Base-by-base conservation (phyloP, 2,113 vertebrate species). In the Mesembrinibis cayennensis region DNA sequence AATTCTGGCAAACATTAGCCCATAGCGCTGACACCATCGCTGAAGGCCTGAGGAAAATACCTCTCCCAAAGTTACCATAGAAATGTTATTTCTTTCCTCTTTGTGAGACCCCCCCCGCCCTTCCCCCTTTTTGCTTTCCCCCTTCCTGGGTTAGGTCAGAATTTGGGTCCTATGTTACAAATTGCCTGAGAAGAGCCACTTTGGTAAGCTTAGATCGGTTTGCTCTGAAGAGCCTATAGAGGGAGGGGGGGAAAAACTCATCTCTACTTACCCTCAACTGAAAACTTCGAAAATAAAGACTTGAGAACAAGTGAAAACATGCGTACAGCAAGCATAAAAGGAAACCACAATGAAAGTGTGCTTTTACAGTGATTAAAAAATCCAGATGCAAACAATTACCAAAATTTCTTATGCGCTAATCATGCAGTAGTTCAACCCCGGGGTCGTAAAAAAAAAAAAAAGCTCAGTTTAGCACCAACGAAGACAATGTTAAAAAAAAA, bases 231-330 rank as follows among this genome's bases (percentile, higher is more conserved):
- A 82, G 76, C 70, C 73, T 89, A 76, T 18, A 66, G 44, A 55
- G 42, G 82, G 61, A 87, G 7, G 7, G 20, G 66, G 72, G 53
- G 18, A 23, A 53, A 72, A 93, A 55, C 87, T 95, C 89, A 69
- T 87, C 96, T 85, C 76, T 95, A 95, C 97, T 96, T 94, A 97
- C 80, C 91, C 93, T 95, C 82, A 93, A 96, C 34, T 52, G 69
- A 93, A 96, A 91, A 95, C 87, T 49, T 87, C 74, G 71, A 93
- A 96, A 83, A 96, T 61, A 95, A 93, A 95, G 69, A 71, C 91
- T 86, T 50, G 66, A 72, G 55, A 93, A 82, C 21, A 65, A 70
- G 79, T 72, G 91, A 95, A 95, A 90, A 94, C 87, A 82, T 19
- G 65, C 36, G 55, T 18, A 72, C 36, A 63, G 72, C 38, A 58